Percentiles rank a stretch among this genome's conserved stretches.
Evolutionary conservation across 2,113 vertebrate genomes (phyloP).

Genomic region (Atrichornis clamosus): DNA sequence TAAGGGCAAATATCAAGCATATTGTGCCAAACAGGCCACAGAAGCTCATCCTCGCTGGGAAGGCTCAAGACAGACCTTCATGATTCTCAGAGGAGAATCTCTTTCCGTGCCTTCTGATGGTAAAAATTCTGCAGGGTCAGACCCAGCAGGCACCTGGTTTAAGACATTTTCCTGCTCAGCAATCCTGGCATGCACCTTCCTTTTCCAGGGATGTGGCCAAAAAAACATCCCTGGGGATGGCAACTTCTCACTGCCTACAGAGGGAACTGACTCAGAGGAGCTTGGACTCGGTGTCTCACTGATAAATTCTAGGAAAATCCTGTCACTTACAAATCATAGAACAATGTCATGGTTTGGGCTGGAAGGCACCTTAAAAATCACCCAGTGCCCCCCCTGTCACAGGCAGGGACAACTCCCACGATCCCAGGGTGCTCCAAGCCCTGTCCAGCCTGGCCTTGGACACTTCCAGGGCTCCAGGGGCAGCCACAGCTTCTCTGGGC

Average conservation of each 20-base stretch:
- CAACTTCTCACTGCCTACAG: accelerated
- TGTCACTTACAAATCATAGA: background rate
- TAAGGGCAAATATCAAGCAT: background rate
- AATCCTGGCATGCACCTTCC: accelerated
- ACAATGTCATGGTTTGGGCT: accelerated
- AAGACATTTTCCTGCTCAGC: background rate
- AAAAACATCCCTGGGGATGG: background rate
- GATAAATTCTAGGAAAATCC: background rate
- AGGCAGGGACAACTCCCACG: background rate
- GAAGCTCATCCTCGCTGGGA: background rate
- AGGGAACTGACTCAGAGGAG: accelerated
- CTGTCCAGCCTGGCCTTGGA: background rate
- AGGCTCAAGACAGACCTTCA: background rate
- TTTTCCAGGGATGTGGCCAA: background rate
- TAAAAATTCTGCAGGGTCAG: background rate
- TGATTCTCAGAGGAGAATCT: background rate
- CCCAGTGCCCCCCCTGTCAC: background rate
- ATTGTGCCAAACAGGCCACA: background rate
- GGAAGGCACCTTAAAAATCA: accelerated
- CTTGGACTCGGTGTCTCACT: accelerated
- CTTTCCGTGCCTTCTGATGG: background rate
- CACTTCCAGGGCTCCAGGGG: background rate
- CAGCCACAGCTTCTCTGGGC: background rate
- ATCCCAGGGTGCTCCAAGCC: background rate
- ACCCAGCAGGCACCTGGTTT: background rate